Percentiles rank a stretch among this genome's conserved stretches.
Conservation (phyloP, 2,113 vertebrate species). For the Callocephalon fimbriatum region DNA sequence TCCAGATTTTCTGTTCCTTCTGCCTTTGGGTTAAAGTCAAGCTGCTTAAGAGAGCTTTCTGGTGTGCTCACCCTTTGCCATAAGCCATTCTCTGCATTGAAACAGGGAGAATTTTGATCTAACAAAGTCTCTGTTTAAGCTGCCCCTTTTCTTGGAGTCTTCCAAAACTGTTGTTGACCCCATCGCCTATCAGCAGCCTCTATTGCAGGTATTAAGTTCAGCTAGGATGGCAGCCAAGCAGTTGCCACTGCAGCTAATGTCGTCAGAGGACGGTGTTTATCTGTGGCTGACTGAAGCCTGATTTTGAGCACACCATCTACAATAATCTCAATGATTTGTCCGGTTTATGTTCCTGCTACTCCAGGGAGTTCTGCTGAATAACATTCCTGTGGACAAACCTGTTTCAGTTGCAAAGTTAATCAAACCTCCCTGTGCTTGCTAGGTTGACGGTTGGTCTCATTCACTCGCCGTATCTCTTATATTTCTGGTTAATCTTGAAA, state of each 20-base stretch:
- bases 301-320: not conserved
- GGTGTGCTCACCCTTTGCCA: not conserved
- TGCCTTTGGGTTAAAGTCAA: conserved; percentile 28
- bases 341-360: not conserved
- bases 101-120: not conserved
- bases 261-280: conserved; percentile 50
- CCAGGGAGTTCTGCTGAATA: not conserved
- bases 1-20: conserved; percentile 3
- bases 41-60: conserved; percentile 11
- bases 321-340: not conserved
- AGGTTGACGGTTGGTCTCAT: not conserved
- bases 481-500: not conserved
- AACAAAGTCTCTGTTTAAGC: not conserved
- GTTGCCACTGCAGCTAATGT: conserved; percentile 34
- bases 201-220: conserved; percentile 55
- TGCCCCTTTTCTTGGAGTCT: not conserved
- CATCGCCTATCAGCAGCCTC: not conserved
- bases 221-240: conserved; percentile 57
- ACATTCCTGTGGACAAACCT: not conserved
- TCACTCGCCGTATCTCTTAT: not conserved
- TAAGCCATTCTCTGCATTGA: not conserved
- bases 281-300: not conserved
- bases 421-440: not conserved
- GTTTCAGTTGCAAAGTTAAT: not conserved
- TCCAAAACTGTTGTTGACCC: conserved; percentile 3